Base-by-base conservation (phyloP, 2,888 invertebrate genomes). In the Dryocosmus kuriphilus region DNA sequence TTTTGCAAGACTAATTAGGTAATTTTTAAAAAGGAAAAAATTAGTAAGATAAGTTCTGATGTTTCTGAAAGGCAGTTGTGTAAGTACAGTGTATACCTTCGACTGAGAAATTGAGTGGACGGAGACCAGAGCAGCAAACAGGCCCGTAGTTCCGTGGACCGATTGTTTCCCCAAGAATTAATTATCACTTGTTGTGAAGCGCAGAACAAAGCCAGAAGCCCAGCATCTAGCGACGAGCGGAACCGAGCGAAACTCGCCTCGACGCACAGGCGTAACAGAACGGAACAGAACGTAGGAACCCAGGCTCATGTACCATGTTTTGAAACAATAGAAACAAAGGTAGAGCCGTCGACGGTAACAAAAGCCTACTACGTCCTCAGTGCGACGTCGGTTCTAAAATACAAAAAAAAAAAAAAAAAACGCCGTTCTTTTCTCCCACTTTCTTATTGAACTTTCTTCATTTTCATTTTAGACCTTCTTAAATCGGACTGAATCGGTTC, bases 121-220 rank as follows among this genome's bases (percentile, higher is more conserved):
- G 75, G 78, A 80, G 81, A 80, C 77, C 78, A 80, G 79, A 62
- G 81, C 78, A 61, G 73, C 74, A 63, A 75, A 77, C 61, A 81
- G 79, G 80, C 79, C 79, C 79, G 73, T 82, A 77, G 78, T 77
- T 78, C 78, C 77, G 76, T 80, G 82, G 77, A 79, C 79, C 85
- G 86, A 89, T 89, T 88, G 87, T 87, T 83, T 84, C 80, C 80
- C 81, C 86, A 83, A 87, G 87, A 89, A 89, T 89, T 89, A 89
- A 89, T 89, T 89, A 89, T 89, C 88, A 88, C 87, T 89, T 89
- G 87, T 88, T 87, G 86, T 85, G 81, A 86, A 83, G 82, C 83
- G 81, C 76, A 79, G 81, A 80, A 89, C 89, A 89, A 89, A 87
- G 88, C 83, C 83, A 80, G 85, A 87, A 87, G 84, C 85, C 80